Conservation (phyloP, 1,140 invertebrate species). For the Drosophila gunungcola region DNA sequence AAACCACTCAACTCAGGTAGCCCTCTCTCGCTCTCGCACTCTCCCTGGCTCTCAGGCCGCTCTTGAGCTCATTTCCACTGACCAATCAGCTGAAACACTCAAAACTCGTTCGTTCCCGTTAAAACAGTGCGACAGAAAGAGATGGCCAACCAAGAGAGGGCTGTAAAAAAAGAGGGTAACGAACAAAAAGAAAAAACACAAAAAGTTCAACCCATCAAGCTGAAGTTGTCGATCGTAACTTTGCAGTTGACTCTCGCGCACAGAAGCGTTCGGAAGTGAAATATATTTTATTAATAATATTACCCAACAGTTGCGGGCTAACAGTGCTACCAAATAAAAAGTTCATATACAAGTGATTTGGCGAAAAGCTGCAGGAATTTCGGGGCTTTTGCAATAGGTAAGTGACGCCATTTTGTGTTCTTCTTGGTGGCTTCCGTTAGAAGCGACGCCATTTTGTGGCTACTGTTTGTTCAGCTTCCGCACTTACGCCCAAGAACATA, state of each 20-base stretch:
- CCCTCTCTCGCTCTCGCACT: conserved; percentile 31
- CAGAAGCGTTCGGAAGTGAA: conserved; percentile 85
- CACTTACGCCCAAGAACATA: conserved; percentile 48
- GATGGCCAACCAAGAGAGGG: conserved; percentile 47
- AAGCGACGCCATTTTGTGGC: conserved; percentile 72
- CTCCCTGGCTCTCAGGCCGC: conserved; percentile 17
- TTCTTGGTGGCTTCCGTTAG: conserved; percentile 36
- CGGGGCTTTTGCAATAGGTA: conserved; percentile 35
- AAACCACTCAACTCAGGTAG: conserved; percentile 37
- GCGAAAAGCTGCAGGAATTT: conserved; percentile 6
- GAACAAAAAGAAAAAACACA: conserved; percentile 31
- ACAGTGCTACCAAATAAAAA: conserved; percentile 17
- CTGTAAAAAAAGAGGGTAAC: conserved; percentile 18
- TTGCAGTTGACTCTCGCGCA: conserved; percentile 85
- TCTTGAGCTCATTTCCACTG: conserved; percentile 31
- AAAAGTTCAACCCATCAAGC: conserved; percentile 80
- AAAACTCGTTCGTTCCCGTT: conserved; percentile 59
- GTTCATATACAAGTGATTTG: conserved; percentile 2
- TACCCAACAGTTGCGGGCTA: conserved; percentile 46
- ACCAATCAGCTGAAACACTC: conserved; percentile 67
- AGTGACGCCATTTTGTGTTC: conserved; percentile 66
- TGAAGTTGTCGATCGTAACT: conserved; percentile 85
- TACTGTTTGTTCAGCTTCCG: conserved; percentile 48
- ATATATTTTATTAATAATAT: conserved; percentile 85
- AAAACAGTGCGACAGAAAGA: conserved; percentile 48